Evolutionary conservation across 1,140 invertebrate species (phyloP).

Genomic region (Cherax quadricarinatus): DNA sequence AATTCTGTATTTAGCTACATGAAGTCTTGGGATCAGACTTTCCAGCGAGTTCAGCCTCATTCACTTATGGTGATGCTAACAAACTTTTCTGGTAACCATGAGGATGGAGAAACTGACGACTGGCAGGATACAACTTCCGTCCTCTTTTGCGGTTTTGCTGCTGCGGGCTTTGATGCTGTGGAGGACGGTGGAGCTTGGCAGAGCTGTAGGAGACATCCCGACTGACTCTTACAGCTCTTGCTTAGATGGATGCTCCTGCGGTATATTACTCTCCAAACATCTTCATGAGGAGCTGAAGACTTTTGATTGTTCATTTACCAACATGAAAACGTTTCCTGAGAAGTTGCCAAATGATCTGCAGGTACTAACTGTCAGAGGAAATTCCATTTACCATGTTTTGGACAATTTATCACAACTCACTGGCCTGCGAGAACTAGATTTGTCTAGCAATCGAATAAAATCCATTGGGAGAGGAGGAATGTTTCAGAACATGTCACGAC

Average conservation of each 20-base stretch:
- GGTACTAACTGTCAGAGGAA: constrained; percentile 61
- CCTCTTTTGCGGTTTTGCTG: constrained; percentile 9
- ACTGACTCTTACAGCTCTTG: constrained; percentile 28
- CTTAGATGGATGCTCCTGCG: constrained; percentile 55
- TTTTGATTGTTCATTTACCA: constrained; percentile 61
- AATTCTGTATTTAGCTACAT: neutral
- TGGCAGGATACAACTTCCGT: neutral
- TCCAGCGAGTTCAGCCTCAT: neutral
- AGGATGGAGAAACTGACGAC: neutral
- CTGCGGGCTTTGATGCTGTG: neutral
- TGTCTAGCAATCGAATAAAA: constrained; percentile 75
- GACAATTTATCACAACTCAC: constrained; percentile 50
- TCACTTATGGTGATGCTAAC: neutral
- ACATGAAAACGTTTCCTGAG: constrained; percentile 54
- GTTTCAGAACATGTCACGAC: constrained; percentile 73
- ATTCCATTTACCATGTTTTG: constrained; percentile 64
- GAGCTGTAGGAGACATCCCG: neutral
- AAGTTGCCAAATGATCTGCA: constrained; percentile 46
- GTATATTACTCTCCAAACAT: constrained; percentile 30
- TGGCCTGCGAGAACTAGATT: constrained; percentile 72
- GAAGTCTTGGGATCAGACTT: neutral
- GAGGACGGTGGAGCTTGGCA: neutral
- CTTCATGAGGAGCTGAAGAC: constrained; percentile 68
- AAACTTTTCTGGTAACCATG: neutral
- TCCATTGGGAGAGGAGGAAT: constrained; percentile 74